Percentiles rank a stretch among this genome's conserved stretches.
Conservation (phyloP, 2,113 vertebrate genomes). For the Sinocyclocheilus anshuiensis region DNA sequence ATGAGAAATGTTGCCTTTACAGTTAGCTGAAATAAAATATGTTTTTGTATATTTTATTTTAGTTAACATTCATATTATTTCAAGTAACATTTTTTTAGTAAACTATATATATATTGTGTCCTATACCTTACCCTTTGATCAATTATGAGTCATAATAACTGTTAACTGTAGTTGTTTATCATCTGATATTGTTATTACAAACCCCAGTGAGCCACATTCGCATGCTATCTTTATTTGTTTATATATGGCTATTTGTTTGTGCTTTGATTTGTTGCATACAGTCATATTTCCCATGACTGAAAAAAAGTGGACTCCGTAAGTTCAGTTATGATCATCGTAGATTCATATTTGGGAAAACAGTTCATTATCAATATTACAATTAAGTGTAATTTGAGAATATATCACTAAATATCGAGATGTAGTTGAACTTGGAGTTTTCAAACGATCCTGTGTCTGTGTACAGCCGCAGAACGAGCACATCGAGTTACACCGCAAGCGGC, state of each 20-base stretch:
- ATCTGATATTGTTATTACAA: neutral
- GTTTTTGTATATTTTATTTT: too few species aligned
- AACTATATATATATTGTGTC: too few species aligned
- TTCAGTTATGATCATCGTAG: neutral
- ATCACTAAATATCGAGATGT: too few species aligned
- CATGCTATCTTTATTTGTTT: neutral
- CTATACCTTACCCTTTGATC: neutral
- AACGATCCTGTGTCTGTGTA: neutral
- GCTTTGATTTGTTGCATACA: neutral
- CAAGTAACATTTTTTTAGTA: too few species aligned
- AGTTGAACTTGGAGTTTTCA: too few species aligned
- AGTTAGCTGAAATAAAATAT: too few species aligned
- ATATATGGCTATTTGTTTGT: neutral
- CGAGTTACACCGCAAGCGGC: conserved; percentile 93
- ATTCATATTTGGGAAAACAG: neutral
- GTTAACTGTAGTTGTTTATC: neutral
- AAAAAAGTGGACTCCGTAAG: neutral
- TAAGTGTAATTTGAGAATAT: neutral
- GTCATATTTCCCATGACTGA: neutral
- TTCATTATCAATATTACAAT: neutral
- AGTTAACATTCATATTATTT: too few species aligned
- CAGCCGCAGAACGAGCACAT: conserved; percentile 98
- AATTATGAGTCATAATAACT: neutral
- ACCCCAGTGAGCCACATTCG: neutral
- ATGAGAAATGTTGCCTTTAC: too few species aligned